A percentile compares a stretch with the other conserved stretches of the same genome.
phyloP scores from a whole-genome alignment of 1,140 invertebrate genomes.

The Drosophila kohkoa region DNA sequence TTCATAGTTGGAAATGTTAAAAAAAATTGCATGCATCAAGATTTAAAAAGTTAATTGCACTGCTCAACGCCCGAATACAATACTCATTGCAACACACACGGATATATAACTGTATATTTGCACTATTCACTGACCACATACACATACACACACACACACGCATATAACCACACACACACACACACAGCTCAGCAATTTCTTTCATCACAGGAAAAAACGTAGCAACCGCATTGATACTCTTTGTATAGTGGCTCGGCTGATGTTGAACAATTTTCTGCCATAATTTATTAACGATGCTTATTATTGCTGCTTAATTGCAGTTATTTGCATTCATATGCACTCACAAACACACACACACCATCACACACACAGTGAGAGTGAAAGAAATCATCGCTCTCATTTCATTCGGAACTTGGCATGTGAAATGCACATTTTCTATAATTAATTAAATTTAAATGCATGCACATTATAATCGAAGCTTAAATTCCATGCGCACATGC shows the following conservation, averaged over 20 bases:
- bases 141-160: constrained; percentile 9
- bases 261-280: constrained; percentile 56
- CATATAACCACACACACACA: constrained; percentile 8
- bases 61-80: constrained; percentile 26
- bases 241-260: constrained; percentile 32
- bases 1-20: constrained; percentile 29
- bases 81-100: constrained; percentile 4
- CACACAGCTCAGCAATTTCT: constrained; percentile 8
- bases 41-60: constrained; percentile 69
- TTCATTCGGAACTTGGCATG: constrained; percentile 12
- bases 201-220: constrained; percentile 9
- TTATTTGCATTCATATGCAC: constrained; percentile 64
- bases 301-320: constrained; percentile 81
- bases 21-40: constrained; percentile 33
- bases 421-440: constrained; percentile 47
- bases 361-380: neutral
- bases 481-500: neutral
- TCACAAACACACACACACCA: neutral
- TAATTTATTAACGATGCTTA: constrained; percentile 83
- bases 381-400: constrained; percentile 1
- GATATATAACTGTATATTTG: constrained; percentile 1
- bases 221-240: constrained; percentile 52
- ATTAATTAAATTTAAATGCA: constrained; percentile 74
- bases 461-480: neutral
- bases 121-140: constrained; percentile 14